Evolutionary conservation across 2,113 vertebrate species (phyloP).

Genomic region (Illadopsis cleaveri): DNA sequence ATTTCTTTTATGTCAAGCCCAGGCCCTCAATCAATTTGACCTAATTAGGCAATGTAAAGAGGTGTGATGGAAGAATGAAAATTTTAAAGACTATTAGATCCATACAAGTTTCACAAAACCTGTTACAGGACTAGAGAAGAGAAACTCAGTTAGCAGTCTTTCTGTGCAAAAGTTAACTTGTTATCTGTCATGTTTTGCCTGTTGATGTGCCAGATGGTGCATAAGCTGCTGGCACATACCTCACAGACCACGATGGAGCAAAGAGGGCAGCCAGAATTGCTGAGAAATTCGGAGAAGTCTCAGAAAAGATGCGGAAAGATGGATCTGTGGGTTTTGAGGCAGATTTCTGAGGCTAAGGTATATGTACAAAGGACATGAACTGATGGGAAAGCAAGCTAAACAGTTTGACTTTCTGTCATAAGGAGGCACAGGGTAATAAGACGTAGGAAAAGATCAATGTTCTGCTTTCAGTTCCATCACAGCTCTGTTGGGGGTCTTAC

Average conservation of each 20-base stretch:
- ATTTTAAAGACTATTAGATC: background rate
- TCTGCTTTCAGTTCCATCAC: background rate
- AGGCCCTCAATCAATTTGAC: background rate
- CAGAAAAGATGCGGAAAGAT: background rate
- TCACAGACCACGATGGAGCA: background rate
- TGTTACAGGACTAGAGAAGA: background rate
- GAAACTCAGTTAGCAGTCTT: background rate
- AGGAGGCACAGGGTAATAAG: background rate
- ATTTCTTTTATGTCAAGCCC: background rate
- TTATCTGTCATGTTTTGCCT: background rate
- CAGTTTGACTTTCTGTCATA: background rate
- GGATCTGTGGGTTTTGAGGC: background rate
- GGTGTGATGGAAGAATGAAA: background rate
- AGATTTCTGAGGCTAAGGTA: background rate
- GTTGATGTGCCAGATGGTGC: background rate
- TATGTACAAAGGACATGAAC: background rate
- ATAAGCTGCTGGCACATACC: background rate
- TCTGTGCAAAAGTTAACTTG: background rate
- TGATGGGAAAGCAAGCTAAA: background rate
- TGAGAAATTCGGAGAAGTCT: background rate
- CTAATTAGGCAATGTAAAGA: background rate
- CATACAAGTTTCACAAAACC: background rate
- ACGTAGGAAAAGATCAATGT: background rate
- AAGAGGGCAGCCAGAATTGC: background rate
- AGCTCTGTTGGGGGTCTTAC: background rate